phyloP scores from a whole-genome alignment of 2,113 vertebrate species.

The Bubalus kerabau region DNA sequence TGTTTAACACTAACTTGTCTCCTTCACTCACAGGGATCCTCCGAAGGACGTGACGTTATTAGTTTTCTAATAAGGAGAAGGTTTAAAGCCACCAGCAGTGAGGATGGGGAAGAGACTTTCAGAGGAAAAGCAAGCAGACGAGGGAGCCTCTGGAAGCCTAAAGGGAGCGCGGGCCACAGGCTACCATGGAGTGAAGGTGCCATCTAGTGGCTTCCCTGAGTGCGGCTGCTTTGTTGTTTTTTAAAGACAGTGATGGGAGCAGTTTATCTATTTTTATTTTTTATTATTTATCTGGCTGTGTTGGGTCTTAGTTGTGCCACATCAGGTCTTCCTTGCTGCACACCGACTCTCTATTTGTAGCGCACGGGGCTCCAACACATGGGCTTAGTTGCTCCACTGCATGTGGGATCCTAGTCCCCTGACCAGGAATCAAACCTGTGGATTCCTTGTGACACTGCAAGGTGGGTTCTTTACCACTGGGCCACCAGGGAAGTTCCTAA shows the following conservation, averaged over 20 bases:
- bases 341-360: background rate
- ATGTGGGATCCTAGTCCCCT: background rate
- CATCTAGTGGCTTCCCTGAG: slow-evolving; percentile 40
- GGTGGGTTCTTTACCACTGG: background rate
- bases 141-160: background rate
- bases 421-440: background rate
- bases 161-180: background rate
- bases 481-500: background rate
- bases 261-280: background rate
- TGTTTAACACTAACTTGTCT: background rate
- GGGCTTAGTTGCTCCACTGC: background rate
- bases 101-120: background rate
- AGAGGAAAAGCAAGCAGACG: background rate
- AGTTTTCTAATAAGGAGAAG: background rate
- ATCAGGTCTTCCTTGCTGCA: background rate
- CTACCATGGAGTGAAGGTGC: background rate
- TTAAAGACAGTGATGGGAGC: background rate
- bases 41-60: background rate
- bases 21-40: background rate
- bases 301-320: background rate
- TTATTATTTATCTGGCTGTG: background rate
- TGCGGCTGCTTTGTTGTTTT: background rate
- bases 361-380: background rate
- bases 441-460: background rate
- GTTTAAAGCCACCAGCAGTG: background rate